Conservation (phyloP, 1,140 invertebrate genomes). For the Microplitis mediator region DNA sequence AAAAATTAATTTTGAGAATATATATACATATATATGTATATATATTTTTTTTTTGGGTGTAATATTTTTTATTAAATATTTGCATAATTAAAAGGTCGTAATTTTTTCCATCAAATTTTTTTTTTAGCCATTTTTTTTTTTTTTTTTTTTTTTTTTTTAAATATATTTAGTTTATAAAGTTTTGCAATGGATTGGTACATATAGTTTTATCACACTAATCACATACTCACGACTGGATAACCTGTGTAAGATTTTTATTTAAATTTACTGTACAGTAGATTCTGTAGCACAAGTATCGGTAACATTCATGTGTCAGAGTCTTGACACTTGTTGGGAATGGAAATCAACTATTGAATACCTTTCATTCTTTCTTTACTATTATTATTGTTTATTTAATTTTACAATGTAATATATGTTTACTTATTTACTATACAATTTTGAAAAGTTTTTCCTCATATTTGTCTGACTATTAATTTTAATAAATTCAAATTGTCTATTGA, state of each 20-base stretch:
- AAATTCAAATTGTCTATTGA: too few relatives aligned
- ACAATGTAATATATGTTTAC: background rate
- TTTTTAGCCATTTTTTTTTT: too few relatives aligned
- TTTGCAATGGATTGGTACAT: background rate
- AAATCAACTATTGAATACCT: background rate
- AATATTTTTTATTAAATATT: too few relatives aligned
- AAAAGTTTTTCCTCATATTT: too few relatives aligned
- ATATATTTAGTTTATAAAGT: background rate
- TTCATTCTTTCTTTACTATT: background rate
- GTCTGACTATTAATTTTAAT: too few relatives aligned
- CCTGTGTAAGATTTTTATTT: background rate
- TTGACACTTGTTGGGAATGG: background rate
- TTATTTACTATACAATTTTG: too few relatives aligned
- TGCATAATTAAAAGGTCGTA: too few relatives aligned
- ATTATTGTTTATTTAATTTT: background rate
- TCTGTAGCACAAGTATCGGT: background rate
- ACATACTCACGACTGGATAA: background rate
- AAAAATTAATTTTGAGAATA: too few relatives aligned
- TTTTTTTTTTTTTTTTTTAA: background rate
- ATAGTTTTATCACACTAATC: background rate
- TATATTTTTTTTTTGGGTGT: too few relatives aligned
- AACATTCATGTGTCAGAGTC: background rate
- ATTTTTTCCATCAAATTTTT: too few relatives aligned
- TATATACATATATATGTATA: too few relatives aligned
- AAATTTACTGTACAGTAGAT: too few relatives aligned